Conservation (phyloP, 2,888 invertebrate genomes). For the Blastobasis adustella region DNA sequence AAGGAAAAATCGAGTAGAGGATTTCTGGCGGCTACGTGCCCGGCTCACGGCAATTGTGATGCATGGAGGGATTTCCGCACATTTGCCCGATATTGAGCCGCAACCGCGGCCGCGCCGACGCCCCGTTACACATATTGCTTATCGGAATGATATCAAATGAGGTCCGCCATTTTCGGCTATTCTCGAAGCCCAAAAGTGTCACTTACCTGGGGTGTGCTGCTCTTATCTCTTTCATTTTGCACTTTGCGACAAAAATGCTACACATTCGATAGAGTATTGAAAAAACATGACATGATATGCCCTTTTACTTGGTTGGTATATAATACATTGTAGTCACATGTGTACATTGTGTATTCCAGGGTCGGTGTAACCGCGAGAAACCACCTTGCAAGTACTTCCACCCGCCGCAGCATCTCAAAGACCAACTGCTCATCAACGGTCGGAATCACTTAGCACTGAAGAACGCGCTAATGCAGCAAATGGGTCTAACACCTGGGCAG, state of each 20-base stretch:
- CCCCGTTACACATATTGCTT: slow-evolving; percentile 51
- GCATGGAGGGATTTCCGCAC: slow-evolving; percentile 59
- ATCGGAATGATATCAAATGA: slow-evolving; percentile 56
- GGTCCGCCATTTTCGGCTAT: slow-evolving; percentile 49
- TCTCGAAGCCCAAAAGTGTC: slow-evolving; percentile 36
- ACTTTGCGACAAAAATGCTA: slow-evolving; percentile 21
- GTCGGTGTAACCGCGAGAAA: slow-evolving; percentile 99
- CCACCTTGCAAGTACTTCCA: slow-evolving; percentile 99
- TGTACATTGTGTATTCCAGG: slow-evolving; percentile 76
- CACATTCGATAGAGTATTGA: slow-evolving; percentile 15
- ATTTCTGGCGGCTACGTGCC: slow-evolving; percentile 54
- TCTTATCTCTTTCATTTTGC: slow-evolving; percentile 42
- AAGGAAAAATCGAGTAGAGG: slow-evolving; percentile 57
- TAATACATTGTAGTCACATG: no score
- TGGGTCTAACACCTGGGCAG: slow-evolving; percentile 94
- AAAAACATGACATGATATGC: slow-evolving; percentile 11
- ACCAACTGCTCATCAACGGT: slow-evolving; percentile 99
- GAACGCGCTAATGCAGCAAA: slow-evolving; percentile 97
- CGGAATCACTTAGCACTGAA: slow-evolving; percentile 99
- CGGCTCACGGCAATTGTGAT: slow-evolving; percentile 55
- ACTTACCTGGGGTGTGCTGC: slow-evolving; percentile 30
- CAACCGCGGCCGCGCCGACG: slow-evolving; percentile 36
- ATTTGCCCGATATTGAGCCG: slow-evolving; percentile 49
- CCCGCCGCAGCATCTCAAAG: slow-evolving; percentile 99
- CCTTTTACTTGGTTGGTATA: neutral